Evolutionary conservation across 2,888 invertebrate genomes (phyloP), one percentile per base, ranked within the genome.

Genomic region (Drosophila setosimentum): DNA sequence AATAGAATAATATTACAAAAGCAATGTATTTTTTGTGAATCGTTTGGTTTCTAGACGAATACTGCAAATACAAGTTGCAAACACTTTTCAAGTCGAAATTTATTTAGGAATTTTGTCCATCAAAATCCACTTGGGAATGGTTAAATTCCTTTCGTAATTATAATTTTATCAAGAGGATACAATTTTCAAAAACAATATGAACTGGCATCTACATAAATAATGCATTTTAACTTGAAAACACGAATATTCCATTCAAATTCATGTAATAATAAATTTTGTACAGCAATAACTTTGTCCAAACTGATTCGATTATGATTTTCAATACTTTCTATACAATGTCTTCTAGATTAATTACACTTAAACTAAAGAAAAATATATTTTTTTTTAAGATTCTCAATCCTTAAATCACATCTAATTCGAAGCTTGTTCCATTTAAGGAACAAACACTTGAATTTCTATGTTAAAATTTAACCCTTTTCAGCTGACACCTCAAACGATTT

Each of bases 401-500:
- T 4, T 21, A 13, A 45, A 45, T 16, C 16, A 21, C 3, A 21
- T 16, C 21, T 8, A 8, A 16, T 45, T 45, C 16, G 2, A 11
- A 5, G n/a, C 7, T 16, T 35, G 16, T 6, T 24, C 10, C 18
- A 45, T 21, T 45, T 18, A 5, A 10, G n/a, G 24, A 10, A 10
- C 5, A 40, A 57, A 18, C 35, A 24, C 32, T 64, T 21, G 21
- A 8, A 27, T 51, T n/a, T 24, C 16, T 6, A 30, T 4, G 6
- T 8, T 33, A 0, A 5, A 48, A 21, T 11, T 0, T 4, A 32
- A 24, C 8, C 35, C 42, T 2, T 27, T 11, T 51, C 13, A 27
- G 55, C 37, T 63, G 7, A 30, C 48, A 67, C 59, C 59, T 59
- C 45, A 3, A 32, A n/a, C 24, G 33, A 54, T 49, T 49, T 40